phyloP scores from a whole-genome alignment of 2,113 vertebrate genomes.

The Dolichallabes microphthalmus region DNA sequence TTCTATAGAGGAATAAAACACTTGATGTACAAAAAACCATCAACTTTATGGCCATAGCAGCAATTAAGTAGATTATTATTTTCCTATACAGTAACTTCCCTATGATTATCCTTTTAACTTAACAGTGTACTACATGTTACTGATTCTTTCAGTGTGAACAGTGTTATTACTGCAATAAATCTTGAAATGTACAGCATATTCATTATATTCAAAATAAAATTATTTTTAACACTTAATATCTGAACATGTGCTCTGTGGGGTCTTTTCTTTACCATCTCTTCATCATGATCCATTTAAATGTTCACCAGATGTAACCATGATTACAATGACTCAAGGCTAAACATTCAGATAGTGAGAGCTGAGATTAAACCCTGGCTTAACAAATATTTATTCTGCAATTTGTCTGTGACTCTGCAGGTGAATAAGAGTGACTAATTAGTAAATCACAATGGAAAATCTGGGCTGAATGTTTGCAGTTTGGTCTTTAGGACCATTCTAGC shows the following conservation, averaged over 20 bases:
- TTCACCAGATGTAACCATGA: background rate
- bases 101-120: background rate
- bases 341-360: background rate
- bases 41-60: background rate
- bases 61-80: background rate
- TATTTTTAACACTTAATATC: background rate
- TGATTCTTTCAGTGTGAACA: background rate
- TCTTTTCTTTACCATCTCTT: background rate
- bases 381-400: slow-evolving; percentile 38
- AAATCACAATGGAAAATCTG: slow-evolving; percentile 44
- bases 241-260: background rate
- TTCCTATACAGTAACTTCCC: background rate
- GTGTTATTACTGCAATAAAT: background rate
- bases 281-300: background rate
- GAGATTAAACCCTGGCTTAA: slow-evolving; percentile 5
- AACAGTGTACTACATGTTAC: background rate
- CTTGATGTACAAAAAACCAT: background rate
- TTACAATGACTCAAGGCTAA: background rate
- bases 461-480: slow-evolving; percentile 36
- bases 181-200: background rate
- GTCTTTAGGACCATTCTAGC: slow-evolving; percentile 39
- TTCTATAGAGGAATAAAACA: background rate
- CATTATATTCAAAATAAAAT: background rate
- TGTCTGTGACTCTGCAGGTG: slow-evolving; percentile 15
- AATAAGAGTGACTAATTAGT: slow-evolving; percentile 23